Conservation (phyloP, 2,888 invertebrate genomes). For the Geophilus truncorum region DNA sequence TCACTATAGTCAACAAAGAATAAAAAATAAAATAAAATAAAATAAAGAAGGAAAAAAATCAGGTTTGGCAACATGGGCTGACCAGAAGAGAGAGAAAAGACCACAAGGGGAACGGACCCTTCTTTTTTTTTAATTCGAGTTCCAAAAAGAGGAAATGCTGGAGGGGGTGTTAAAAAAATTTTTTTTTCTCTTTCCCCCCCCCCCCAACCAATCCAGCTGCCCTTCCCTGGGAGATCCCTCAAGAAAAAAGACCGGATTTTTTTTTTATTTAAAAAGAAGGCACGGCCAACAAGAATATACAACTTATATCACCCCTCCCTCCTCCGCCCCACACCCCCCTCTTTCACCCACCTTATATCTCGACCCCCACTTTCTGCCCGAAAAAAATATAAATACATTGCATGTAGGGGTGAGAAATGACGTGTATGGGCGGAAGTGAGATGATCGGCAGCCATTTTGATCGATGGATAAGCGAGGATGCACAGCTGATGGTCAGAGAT, state of each 20-base stretch:
- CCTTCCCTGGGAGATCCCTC: neutral
- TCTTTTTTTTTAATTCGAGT: conserved; percentile 3
- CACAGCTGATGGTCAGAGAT: conserved; percentile 3
- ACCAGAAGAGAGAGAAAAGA: neutral
- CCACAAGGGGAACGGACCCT: conserved; percentile 8
- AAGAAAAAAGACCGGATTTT: conserved; percentile 7
- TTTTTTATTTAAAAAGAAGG: conserved; percentile 18
- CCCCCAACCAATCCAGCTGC: neutral
- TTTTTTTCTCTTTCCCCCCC: neutral
- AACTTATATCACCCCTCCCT: neutral
- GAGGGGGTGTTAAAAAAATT: neutral
- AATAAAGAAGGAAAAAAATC: neutral
- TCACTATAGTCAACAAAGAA: conserved; percentile 9
- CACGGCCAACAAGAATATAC: conserved; percentile 19
- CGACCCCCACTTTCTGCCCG: neutral
- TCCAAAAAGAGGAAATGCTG: conserved; percentile 4
- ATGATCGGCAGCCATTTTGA: conserved; percentile 20
- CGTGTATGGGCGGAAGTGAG: neutral
- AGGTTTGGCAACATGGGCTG: neutral
- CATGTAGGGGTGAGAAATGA: neutral
- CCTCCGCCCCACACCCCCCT: no score
- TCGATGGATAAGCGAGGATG: neutral
- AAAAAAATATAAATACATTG: neutral
- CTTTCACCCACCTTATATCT: neutral
- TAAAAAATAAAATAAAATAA: neutral